A percentile compares a stretch with the other conserved stretches of the same genome.
Conservation (phyloP, 2,113 vertebrate genomes). For the Promerops cafer region DNA sequence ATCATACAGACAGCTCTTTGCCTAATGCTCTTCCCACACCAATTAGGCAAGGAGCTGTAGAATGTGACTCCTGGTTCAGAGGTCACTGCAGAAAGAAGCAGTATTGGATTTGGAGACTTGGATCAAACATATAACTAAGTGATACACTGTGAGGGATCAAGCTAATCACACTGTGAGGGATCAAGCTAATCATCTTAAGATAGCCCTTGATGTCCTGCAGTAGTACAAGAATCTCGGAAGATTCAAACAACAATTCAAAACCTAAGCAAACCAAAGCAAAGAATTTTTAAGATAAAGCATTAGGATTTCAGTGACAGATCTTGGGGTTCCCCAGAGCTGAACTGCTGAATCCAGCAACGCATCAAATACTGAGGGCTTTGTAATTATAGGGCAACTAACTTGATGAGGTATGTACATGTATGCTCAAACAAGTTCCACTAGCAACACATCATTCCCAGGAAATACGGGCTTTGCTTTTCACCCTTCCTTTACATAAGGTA, state of each 20-base stretch:
- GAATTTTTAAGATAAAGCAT: neutral
- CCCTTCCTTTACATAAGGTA: neutral
- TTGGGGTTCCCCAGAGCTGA: neutral
- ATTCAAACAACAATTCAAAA: neutral
- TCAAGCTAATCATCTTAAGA: neutral
- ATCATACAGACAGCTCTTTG: neutral
- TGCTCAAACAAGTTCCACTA: neutral
- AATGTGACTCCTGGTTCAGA: neutral
- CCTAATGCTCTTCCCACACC: neutral
- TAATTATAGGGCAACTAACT: neutral
- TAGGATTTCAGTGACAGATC: neutral
- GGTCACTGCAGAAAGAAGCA: neutral
- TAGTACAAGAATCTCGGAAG: neutral
- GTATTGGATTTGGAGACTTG: neutral
- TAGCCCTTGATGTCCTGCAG: neutral
- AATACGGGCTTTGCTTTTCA: neutral
- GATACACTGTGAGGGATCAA: neutral
- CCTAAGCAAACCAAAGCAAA: neutral
- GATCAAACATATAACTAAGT: neutral
- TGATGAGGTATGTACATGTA: too few species aligned
- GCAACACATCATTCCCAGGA: neutral
- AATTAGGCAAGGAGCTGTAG: neutral
- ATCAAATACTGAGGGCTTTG: neutral
- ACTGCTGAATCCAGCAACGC: neutral
- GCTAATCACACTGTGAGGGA: neutral